Percentiles rank a stretch among this genome's conserved stretches.
phyloP scores from a whole-genome alignment of 2,888 invertebrate genomes.

The Lepidochrysops patricia region DNA sequence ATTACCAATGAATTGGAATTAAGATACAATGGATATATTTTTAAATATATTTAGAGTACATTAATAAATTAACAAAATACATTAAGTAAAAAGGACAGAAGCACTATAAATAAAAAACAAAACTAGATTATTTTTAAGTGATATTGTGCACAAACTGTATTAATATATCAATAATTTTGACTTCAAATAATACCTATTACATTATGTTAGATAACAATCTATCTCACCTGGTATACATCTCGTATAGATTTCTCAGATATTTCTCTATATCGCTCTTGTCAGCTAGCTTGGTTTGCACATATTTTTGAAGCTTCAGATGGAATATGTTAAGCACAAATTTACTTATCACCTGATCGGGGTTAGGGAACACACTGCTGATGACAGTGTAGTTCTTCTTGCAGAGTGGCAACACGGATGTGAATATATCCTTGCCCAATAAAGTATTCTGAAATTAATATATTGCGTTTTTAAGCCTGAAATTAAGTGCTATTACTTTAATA shows the following conservation, averaged over 20 bases:
- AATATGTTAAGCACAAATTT: constrained; percentile 98
- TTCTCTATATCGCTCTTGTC: constrained; percentile 89
- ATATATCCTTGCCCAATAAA: constrained; percentile 90
- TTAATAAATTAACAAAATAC: no score
- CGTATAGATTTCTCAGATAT: constrained; percentile 91
- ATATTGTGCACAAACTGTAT: no score
- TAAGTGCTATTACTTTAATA: no score
- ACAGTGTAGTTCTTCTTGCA: constrained; percentile 90
- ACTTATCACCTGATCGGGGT: constrained; percentile 97
- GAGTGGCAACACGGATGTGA: constrained; percentile 90
- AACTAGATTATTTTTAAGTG: no score
- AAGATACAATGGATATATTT: no score
- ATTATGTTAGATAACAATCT: neutral
- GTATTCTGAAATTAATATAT: constrained; percentile 77
- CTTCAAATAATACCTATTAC: neutral
- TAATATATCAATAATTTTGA: neutral
- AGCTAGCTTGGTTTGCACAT: constrained; percentile 86
- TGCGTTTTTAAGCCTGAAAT: no score
- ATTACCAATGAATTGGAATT: neutral
- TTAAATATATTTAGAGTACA: neutral
- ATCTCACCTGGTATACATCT: constrained; percentile 88
- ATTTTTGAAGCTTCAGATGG: constrained; percentile 90
- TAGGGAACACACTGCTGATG: constrained; percentile 92
- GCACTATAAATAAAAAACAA: no score
- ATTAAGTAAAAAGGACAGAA: no score